These are phyloP conservation scores for Picus viridis DNA, from an alignment of 2,797 vertebrate species.

Conservation along the genomic window DNA sequence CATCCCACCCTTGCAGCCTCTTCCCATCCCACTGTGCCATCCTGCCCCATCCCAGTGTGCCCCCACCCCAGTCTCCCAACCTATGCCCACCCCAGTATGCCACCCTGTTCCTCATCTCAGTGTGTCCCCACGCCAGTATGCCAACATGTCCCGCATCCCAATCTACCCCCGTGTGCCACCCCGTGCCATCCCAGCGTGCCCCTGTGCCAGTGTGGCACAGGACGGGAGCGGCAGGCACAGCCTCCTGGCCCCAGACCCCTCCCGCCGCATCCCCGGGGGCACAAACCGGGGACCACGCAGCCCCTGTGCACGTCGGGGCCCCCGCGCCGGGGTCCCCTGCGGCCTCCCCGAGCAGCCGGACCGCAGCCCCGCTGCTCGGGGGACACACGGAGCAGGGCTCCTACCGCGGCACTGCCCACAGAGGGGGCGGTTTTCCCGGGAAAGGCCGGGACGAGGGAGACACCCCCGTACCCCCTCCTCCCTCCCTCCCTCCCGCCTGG, in stretches of 20 bases:
- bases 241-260: too few relatives aligned
- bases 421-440: not conserved
- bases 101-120: not conserved
- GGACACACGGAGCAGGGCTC: not conserved
- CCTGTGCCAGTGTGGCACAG: not conserved
- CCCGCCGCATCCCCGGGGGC: not conserved
- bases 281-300: not conserved
- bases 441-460: not conserved
- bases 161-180: fast-evolving
- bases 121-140: not conserved
- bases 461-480: not conserved
- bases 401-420: not conserved
- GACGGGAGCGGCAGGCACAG: too few relatives aligned
- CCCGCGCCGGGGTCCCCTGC: not conserved
- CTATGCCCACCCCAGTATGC: not conserved
- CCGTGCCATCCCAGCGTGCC: not conserved
- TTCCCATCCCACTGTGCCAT: not conserved
- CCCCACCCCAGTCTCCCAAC: not conserved
- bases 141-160: not conserved
- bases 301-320: too few relatives aligned
- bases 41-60: not conserved
- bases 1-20: fast-evolving
- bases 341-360: not conserved
- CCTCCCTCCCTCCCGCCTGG: not conserved
- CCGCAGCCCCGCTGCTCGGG: fast-evolving